These are phyloP conservation scores for Germaria angustata DNA, from an alignment of 2,888 invertebrate species.

Conservation along the genomic window DNA sequence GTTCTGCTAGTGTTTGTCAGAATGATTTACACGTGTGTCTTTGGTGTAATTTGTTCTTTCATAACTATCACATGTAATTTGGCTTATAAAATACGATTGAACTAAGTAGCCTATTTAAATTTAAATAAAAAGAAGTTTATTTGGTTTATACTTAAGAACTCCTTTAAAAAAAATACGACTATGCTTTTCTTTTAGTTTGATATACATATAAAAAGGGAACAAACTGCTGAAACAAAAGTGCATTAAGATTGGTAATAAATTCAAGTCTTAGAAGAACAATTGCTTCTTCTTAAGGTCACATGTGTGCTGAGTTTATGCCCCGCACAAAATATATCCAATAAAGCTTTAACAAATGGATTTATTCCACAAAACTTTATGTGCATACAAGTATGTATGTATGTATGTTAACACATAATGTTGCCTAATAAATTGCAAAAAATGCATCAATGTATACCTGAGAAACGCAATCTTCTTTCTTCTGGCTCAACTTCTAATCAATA, in stretches of 20 bases:
- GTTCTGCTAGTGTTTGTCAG: too few relatives aligned
- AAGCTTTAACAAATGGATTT: conserved; percentile 25
- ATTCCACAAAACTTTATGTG: neutral
- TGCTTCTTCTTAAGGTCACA: conserved; percentile 39
- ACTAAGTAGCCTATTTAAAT: too few relatives aligned
- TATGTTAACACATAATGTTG: neutral
- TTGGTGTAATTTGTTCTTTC: too few relatives aligned
- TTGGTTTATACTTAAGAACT: conserved; percentile 37
- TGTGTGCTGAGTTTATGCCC: conserved; percentile 21
- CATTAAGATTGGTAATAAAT: conserved; percentile 45
- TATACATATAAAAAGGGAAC: neutral
- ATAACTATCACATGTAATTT: too few relatives aligned
- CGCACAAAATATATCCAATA: neutral
- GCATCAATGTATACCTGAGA: too few relatives aligned
- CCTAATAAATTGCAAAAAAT: too few relatives aligned
- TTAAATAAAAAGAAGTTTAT: conserved; percentile 58
- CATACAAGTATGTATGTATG: neutral
- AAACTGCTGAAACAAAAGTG: conserved; percentile 10
- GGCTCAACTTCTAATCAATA: too few relatives aligned
- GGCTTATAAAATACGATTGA: too few relatives aligned
- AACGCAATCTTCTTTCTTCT: too few relatives aligned
- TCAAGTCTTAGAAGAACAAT: conserved; percentile 11
- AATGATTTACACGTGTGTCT: too few relatives aligned
- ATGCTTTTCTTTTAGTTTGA: neutral
- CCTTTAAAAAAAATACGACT: neutral